Base-by-base conservation (phyloP, 2,888 invertebrate species). In the Drosophila hamatofila region DNA sequence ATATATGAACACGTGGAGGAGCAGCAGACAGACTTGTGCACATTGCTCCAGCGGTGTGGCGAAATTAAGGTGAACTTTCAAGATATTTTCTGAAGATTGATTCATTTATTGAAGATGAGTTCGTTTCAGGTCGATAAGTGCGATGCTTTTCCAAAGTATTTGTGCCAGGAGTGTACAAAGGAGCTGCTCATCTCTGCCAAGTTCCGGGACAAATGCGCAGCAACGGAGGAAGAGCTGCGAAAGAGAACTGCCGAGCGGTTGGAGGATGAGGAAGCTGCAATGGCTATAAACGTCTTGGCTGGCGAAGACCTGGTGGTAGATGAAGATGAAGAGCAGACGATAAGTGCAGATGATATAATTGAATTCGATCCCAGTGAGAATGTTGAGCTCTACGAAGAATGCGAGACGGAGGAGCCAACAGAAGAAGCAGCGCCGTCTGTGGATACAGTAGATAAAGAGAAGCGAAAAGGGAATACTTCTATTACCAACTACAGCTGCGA, bases 91-190 rank as follows among this genome's bases (percentile, higher is more conserved):
- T 21, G 48, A 3, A 9, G 3, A 3, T 18, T 5, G n/a, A 12
- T 2, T 3, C 11, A 11, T 2, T 3, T 4, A 2, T 4, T 18
- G 12, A 1, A 23, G 3, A 0, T 2, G 37, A 12, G 5, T 1
- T n/a, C 14, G 57, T 25, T 57, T 35, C n/a, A 92, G 92, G 84
- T 92, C 0, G 79, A 88, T 16, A 72, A 68, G 14, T 52, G 42
- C 0, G 91, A 92, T 74, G 59, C 30, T n/a, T 84, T 82, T 52
- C 90, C 92, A 0, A 91, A 92, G 70, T 90, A 89, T 37, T 75
- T 93, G 27, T 93, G 93, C 44, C 88, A 90, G 33, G 86, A 90
- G 35, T 93, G 93, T 46, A 91, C 92, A 1, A 83, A 81, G 11
- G 92, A 92, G 63, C 75, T 93, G 2, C 63, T 92, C 3, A 84